A percentile compares a stretch with the other conserved stretches of the same genome.
These are phyloP conservation scores for Plagodis dolabraria DNA, from an alignment of 2,888 invertebrate genomes.

Conservation along the genomic window DNA sequence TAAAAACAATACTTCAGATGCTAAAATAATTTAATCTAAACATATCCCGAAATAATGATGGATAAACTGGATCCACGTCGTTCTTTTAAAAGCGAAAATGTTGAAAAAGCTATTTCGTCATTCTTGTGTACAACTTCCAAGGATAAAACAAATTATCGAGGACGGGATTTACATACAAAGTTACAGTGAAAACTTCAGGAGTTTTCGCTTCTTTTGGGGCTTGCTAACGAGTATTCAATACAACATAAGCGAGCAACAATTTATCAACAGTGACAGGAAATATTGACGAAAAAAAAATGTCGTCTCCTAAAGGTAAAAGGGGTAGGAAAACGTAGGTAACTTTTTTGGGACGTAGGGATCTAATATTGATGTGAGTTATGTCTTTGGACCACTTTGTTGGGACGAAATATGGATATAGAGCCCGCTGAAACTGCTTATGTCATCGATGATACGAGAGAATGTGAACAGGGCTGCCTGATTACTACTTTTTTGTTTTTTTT, in stretches of 20 bases:
- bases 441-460: too few species aligned
- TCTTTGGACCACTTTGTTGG: constrained; percentile 6
- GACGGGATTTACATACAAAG: constrained; percentile 29
- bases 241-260: constrained; percentile 46
- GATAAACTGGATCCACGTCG: neutral
- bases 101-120: constrained; percentile 12
- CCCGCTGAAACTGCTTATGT: too few species aligned
- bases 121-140: constrained; percentile 22
- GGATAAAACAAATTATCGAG: constrained; percentile 30
- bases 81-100: constrained; percentile 14
- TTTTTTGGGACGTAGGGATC: constrained; percentile 15
- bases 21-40: too few species aligned
- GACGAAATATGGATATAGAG: neutral
- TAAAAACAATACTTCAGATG: too few species aligned
- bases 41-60: neutral
- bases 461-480: too few species aligned
- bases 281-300: constrained; percentile 18
- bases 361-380: constrained; percentile 19
- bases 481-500: too few species aligned
- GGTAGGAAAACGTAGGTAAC: constrained; percentile 21
- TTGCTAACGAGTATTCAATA: constrained; percentile 50
- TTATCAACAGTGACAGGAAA: constrained; percentile 45
- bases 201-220: constrained; percentile 26
- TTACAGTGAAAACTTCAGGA: constrained; percentile 34
- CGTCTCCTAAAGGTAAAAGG: constrained; percentile 19